Evolutionary conservation across 2,113 vertebrate genomes (phyloP).

Genomic region (Amphilophus citrinellus): DNA sequence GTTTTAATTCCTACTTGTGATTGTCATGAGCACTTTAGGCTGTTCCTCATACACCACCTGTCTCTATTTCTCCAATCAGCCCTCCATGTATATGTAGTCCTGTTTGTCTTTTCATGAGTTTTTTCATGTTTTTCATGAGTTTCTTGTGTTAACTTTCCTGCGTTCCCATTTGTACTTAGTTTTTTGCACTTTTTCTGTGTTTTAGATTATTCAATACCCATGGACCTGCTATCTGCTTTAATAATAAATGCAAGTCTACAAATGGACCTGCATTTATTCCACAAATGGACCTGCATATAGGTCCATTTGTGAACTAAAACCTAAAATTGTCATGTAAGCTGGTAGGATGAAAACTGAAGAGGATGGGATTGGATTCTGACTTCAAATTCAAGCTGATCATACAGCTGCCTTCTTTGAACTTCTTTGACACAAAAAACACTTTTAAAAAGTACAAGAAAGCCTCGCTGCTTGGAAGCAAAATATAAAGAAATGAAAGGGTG

Average conservation of each 20-base stretch:
- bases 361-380: not conserved
- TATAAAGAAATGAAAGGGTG: too few relatives aligned
- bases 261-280: too few relatives aligned
- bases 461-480: too few relatives aligned
- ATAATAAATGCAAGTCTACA: not conserved
- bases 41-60: not conserved
- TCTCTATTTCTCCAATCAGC: not conserved
- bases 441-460: too few relatives aligned
- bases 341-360: not conserved
- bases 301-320: not conserved
- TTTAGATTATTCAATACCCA: not conserved
- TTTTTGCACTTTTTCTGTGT: not conserved
- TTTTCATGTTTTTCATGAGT: not conserved
- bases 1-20: not conserved
- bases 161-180: not conserved
- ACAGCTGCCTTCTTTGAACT: not conserved
- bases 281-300: too few relatives aligned
- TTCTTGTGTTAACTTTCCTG: not conserved
- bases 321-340: not conserved
- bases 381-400: not conserved
- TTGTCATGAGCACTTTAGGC: not conserved
- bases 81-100: not conserved
- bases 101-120: not conserved
- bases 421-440: too few relatives aligned
- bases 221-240: not conserved